Conservation (phyloP, 2,113 vertebrate genomes). For the Otis tarda region DNA sequence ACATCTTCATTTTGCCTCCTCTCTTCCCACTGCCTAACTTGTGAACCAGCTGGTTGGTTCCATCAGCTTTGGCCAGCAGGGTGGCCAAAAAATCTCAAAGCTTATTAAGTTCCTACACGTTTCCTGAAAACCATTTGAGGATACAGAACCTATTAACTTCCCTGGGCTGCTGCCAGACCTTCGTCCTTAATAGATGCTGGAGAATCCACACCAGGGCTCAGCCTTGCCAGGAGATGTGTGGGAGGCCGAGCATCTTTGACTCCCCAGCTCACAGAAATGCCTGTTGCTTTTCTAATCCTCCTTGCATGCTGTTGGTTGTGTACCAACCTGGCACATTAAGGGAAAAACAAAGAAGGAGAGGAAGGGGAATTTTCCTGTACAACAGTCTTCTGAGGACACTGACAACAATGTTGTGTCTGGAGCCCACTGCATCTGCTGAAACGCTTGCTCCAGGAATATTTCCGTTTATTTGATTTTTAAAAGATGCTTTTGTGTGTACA, state of each 20-base stretch:
- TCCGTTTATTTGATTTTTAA: background rate
- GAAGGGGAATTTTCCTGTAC: background rate
- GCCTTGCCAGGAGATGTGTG: background rate
- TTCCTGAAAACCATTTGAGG: background rate
- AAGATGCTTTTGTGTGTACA: background rate
- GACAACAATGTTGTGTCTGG: background rate
- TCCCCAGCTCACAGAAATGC: background rate
- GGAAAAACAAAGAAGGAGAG: background rate
- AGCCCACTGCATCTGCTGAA: background rate
- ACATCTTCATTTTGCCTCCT: background rate
- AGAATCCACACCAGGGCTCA: background rate
- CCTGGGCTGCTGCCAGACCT: constrained; percentile 20
- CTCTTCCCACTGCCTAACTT: background rate
- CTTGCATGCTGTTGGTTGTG: background rate
- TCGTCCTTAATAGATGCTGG: background rate
- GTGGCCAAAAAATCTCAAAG: background rate
- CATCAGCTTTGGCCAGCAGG: background rate
- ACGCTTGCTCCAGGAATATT: background rate
- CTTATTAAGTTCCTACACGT: background rate
- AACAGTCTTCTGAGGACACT: background rate
- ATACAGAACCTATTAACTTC: background rate
- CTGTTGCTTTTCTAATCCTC: background rate
- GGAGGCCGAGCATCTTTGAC: background rate
- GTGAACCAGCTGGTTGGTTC: background rate
- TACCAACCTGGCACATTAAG: background rate